A percentile compares a stretch with the other conserved stretches of the same genome.
Evolutionary conservation across 2,113 vertebrate species (phyloP).

Genomic region (Cathartes aura): DNA sequence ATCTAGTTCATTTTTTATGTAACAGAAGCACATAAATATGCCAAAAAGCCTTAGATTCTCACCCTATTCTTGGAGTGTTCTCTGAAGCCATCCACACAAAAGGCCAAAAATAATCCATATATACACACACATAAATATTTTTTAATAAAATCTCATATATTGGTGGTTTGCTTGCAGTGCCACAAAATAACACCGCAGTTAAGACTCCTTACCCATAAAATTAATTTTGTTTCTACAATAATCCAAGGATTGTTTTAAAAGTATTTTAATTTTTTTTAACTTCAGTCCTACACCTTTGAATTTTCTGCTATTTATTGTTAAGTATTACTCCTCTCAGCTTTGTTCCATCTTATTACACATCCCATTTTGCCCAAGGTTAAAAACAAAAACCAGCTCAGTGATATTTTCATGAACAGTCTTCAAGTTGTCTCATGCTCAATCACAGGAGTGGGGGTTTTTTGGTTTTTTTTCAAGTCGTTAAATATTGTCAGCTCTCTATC

Average conservation of each 20-base stretch:
- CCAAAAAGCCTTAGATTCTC: background rate
- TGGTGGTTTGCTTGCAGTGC: background rate
- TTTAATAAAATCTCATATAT: background rate
- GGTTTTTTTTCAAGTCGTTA: background rate
- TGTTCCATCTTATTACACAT: accelerated
- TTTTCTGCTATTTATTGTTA: background rate
- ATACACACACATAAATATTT: accelerated
- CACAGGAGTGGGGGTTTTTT: accelerated
- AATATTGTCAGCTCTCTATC: background rate
- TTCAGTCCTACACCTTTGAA: background rate
- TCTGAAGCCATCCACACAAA: background rate
- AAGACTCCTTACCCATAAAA: background rate
- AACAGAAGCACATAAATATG: accelerated
- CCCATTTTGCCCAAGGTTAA: background rate
- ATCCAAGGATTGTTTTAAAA: background rate
- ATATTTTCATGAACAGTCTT: background rate
- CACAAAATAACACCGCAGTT: background rate
- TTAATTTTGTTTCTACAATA: background rate
- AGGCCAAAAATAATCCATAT: background rate
- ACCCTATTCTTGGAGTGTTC: background rate
- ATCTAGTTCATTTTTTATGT: background rate
- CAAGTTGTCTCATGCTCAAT: background rate
- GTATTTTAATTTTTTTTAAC: background rate
- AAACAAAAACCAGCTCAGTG: background rate
- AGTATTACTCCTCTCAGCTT: background rate